Conservation (phyloP, 2,888 invertebrate genomes). For the Drosophila lacicola region DNA sequence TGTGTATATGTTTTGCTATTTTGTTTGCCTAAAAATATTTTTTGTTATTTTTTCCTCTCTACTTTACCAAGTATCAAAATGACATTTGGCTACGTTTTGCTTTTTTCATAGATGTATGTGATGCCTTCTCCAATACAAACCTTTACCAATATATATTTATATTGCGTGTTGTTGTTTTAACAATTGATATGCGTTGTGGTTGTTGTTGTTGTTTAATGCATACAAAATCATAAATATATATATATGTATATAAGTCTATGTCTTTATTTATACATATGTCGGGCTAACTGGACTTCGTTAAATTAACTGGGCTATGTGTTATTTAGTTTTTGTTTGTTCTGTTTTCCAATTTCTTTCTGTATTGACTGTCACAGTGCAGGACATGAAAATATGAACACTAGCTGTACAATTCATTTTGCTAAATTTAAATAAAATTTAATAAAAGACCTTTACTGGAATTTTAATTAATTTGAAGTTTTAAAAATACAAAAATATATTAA, state of each 20-base stretch:
- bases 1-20: conserved; percentile 9
- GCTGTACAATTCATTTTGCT: too few species aligned
- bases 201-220: conserved; percentile 47
- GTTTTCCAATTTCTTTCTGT: conserved; percentile 12
- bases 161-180: conserved; percentile 19
- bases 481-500: too few species aligned
- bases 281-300: conserved; percentile 28
- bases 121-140: conserved; percentile 55
- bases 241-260: conserved; percentile 18
- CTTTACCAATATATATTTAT: conserved; percentile 39
- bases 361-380: conserved; percentile 16
- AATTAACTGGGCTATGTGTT: conserved; percentile 36
- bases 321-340: conserved; percentile 1
- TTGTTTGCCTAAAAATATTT: conserved; percentile 24
- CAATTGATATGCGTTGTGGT: conserved; percentile 35
- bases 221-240: conserved; percentile 48
- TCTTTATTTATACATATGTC: conserved; percentile 25
- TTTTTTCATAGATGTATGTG: conserved; percentile 12
- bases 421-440: too few species aligned
- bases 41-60: conserved; percentile 47
- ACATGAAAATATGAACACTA: conserved; percentile 23
- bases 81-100: conserved; percentile 51
- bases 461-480: too few species aligned
- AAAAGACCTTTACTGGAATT: too few species aligned
- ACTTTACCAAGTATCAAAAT: conserved; percentile 64